Conservation (phyloP, 1,140 invertebrate species). For the Aphaenogaster ashmeadi region DNA sequence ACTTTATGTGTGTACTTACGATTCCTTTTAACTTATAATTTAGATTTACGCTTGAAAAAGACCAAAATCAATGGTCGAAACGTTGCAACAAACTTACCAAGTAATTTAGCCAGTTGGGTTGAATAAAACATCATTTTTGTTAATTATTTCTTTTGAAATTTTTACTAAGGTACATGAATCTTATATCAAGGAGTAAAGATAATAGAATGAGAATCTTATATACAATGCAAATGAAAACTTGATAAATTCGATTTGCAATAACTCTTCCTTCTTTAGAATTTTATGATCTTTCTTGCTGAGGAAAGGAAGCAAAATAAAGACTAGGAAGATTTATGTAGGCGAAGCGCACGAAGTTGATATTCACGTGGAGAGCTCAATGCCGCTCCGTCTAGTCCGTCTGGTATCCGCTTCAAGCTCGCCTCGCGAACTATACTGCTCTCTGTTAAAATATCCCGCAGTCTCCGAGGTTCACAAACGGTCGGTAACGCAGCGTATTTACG, state of each 20-base stretch:
- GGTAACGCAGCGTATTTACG: constrained; percentile 61
- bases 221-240: neutral
- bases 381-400: neutral
- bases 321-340: neutral
- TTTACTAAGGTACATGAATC: neutral
- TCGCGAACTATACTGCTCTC: constrained; percentile 60
- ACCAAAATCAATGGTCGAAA: too few species aligned
- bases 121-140: too few species aligned
- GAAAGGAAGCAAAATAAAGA: neutral
- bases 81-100: too few species aligned
- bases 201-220: neutral
- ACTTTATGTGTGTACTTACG: too few species aligned
- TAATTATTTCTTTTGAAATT: neutral
- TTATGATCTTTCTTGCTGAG: neutral
- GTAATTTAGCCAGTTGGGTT: too few species aligned
- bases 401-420: neutral
- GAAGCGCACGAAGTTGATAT: neutral
- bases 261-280: neutral
- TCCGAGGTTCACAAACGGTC: constrained; percentile 34
- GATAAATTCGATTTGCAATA: neutral
- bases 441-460: constrained; percentile 36
- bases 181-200: neutral
- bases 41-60: too few species aligned
- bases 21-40: too few species aligned
- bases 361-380: constrained; percentile 45